Conservation (phyloP, 2,797 vertebrate genomes). For the Acrocephalus scirpaceus region DNA sequence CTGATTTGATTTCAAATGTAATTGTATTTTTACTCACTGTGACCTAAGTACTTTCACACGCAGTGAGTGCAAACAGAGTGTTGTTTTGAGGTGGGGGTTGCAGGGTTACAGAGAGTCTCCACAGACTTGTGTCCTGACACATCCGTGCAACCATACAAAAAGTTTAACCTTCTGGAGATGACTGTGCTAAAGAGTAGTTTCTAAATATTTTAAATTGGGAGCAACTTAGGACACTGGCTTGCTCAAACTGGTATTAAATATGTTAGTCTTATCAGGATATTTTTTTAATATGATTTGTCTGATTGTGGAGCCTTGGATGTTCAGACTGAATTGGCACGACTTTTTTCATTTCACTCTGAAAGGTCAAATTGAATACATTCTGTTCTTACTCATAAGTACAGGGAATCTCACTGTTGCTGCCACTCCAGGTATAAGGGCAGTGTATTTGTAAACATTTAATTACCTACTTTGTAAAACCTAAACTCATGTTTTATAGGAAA, state of each 20-base stretch:
- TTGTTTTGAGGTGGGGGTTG: neutral
- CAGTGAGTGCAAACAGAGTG: neutral
- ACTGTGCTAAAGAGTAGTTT: neutral
- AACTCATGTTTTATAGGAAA: neutral
- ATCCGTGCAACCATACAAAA: neutral
- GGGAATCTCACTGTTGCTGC: neutral
- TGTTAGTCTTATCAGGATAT: neutral
- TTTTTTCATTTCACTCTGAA: neutral
- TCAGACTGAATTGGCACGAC: neutral
- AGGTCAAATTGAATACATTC: neutral
- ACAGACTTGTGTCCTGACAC: neutral
- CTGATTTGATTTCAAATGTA: neutral
- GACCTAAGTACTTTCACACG: neutral
- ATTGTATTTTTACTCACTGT: neutral
- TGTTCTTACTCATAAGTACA: neutral
- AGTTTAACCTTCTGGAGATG: neutral
- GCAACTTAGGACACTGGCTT: neutral
- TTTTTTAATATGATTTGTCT: neutral
- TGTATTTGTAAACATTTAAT: neutral
- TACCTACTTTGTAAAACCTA: neutral
- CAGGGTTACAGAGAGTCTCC: neutral
- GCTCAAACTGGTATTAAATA: neutral
- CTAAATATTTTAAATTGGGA: neutral
- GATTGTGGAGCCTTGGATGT: neutral
- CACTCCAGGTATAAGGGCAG: neutral